Evolutionary conservation across 2,888 invertebrate species (phyloP).

Genomic region (Mythimna pallens): DNA sequence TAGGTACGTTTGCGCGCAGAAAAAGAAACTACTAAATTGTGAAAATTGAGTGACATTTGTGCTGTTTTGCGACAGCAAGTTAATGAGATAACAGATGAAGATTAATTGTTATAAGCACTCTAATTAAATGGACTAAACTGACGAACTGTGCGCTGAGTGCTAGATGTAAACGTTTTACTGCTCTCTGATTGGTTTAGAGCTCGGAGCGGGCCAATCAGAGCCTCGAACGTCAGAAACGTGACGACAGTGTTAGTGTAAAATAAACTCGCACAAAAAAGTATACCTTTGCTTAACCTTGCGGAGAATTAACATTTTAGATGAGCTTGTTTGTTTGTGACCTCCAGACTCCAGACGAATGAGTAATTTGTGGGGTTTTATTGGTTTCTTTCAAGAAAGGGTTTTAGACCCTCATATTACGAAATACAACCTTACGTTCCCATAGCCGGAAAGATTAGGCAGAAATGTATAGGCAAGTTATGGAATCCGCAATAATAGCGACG

Average conservation of each 20-base stretch:
- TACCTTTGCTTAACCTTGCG: neutral
- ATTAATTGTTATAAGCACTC: too few species aligned
- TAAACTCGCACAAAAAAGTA: neutral
- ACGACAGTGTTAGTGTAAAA: too few species aligned
- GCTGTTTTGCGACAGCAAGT: too few species aligned
- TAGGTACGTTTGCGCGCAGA: too few species aligned
- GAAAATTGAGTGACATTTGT: too few species aligned
- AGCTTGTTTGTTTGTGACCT: constrained; percentile 9
- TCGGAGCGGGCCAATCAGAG: too few species aligned
- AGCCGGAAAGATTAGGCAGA: neutral
- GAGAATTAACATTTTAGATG: neutral
- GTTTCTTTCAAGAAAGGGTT: neutral
- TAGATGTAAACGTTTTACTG: too few species aligned
- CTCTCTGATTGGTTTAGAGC: too few species aligned
- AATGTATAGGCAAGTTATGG: neutral
- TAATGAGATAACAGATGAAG: too few species aligned
- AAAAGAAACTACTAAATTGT: too few species aligned
- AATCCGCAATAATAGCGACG: neutral
- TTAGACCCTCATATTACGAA: neutral
- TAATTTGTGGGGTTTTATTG: constrained; percentile 13
- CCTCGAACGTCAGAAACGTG: too few species aligned
- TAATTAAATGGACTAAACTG: neutral
- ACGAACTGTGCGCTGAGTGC: too few species aligned
- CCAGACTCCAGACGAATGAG: constrained; percentile 1
- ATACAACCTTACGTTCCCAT: neutral